Evolutionary conservation across 2,113 vertebrate genomes (phyloP).

Genomic region (Machaerirhynchus nigripectus): DNA sequence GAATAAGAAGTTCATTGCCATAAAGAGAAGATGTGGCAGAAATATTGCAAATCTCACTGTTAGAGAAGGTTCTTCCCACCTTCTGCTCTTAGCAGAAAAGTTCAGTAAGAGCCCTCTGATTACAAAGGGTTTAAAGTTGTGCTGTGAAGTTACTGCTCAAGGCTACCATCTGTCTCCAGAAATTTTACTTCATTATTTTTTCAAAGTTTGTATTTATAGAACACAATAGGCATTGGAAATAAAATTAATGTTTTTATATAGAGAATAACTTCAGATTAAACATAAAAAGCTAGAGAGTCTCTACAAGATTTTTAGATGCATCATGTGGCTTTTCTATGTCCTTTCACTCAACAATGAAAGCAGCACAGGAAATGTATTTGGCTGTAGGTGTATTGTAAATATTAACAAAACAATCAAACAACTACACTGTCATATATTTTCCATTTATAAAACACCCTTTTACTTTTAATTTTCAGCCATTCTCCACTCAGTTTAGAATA

Average conservation of each 20-base stretch:
- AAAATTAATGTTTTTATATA: slow-evolving; percentile 56
- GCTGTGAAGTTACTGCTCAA: slow-evolving; percentile 58
- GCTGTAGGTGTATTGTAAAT: slow-evolving; percentile 24
- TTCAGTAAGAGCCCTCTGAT: not conserved
- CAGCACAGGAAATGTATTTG: not conserved
- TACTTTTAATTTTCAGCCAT: slow-evolving; percentile 65
- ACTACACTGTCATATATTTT: slow-evolving; percentile 17
- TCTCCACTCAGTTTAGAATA: slow-evolving; percentile 58
- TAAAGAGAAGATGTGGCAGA: not conserved
- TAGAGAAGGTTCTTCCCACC: not conserved
- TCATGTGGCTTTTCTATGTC: not conserved
- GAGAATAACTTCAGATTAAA: slow-evolving; percentile 26
- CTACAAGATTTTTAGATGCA: not conserved
- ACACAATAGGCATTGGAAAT: slow-evolving; percentile 55
- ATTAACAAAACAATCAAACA: slow-evolving; percentile 39
- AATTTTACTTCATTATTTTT: slow-evolving; percentile 63
- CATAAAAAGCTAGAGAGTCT: not conserved
- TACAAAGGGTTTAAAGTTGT: slow-evolving; percentile 57
- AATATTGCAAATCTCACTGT: not conserved
- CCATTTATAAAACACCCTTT: slow-evolving; percentile 34
- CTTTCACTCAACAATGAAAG: slow-evolving; percentile 24
- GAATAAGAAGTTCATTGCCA: not conserved
- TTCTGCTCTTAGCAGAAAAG: slow-evolving; percentile 17
- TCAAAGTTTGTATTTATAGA: slow-evolving; percentile 59
- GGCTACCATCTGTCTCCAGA: slow-evolving; percentile 68